phyloP scores from a whole-genome alignment of 2,888 invertebrate genomes.

The Pyrrhosoma nymphula region DNA sequence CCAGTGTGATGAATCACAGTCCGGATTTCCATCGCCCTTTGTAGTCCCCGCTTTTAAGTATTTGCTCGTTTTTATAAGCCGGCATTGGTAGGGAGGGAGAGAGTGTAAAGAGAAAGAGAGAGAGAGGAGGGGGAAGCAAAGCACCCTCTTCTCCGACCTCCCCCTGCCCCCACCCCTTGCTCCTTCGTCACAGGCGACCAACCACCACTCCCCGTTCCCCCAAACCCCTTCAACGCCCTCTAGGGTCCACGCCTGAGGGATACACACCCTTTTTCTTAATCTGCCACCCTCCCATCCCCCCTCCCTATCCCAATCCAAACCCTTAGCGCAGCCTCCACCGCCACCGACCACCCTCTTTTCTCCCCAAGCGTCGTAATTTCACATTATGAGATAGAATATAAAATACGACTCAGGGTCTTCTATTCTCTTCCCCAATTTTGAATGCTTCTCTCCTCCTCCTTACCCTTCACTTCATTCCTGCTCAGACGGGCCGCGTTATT shows the following conservation, averaged over 20 bases:
- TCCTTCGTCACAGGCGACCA: not conserved
- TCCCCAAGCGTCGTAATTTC: constrained; percentile 55
- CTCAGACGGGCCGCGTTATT: constrained; percentile 60
- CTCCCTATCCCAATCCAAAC: not conserved
- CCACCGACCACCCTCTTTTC: not conserved
- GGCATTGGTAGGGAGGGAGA: no score
- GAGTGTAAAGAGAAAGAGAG: no score
- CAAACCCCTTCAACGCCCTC: not conserved
- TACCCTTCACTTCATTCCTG: constrained; percentile 30
- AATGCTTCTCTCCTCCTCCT: not conserved
- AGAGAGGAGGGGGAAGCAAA: not conserved
- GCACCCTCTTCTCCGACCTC: not conserved
- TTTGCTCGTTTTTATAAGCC: constrained; percentile 27
- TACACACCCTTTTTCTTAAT: constrained; percentile 47
- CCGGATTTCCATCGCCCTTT: constrained; percentile 3
- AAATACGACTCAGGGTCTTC: constrained; percentile 61
- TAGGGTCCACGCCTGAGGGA: not conserved
- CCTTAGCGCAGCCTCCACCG: not conserved
- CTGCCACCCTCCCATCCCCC: not conserved
- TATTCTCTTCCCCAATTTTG: constrained; percentile 65
- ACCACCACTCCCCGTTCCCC: not conserved
- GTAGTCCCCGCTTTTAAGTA: constrained; percentile 19
- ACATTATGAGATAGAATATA: constrained; percentile 67
- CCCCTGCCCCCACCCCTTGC: not conserved
- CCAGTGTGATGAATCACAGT: constrained; percentile 13